These are phyloP conservation scores for Hylaeus anthracinus DNA, from an alignment of 1,140 invertebrate genomes.

Conservation along the genomic window DNA sequence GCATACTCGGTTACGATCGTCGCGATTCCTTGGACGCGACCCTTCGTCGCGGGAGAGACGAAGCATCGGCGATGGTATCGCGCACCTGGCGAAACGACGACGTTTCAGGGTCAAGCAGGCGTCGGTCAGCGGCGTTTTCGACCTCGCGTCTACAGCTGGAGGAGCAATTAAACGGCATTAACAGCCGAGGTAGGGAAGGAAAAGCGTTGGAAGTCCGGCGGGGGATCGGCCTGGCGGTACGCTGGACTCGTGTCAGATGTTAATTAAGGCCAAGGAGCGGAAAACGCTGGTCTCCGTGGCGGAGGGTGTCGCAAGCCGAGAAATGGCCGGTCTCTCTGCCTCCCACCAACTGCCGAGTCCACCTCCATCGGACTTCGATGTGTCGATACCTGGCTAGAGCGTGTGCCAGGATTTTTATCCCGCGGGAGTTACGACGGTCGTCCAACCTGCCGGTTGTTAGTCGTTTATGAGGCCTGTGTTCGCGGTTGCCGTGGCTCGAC, in stretches of 20 bases:
- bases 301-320: conserved; percentile 74
- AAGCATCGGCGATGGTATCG: conserved; percentile 43
- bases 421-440: conserved; percentile 70
- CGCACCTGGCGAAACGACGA: conserved; percentile 57
- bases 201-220: conserved; percentile 66
- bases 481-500: conserved; percentile 45
- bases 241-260: conserved; percentile 77
- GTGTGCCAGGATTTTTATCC: conserved; percentile 75
- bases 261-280: conserved; percentile 80
- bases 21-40: not conserved
- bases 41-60: conserved; percentile 27
- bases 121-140: conserved; percentile 52
- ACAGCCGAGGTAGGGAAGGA: conserved; percentile 35
- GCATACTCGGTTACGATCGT: not conserved
- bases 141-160: conserved; percentile 57
- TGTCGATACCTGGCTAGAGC: conserved; percentile 54
- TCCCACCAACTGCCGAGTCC: not conserved
- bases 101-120: conserved; percentile 62
- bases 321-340: conserved; percentile 59
- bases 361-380: conserved; percentile 23
- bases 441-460: conserved; percentile 70
- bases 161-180: conserved; percentile 61
- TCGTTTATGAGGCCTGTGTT: conserved; percentile 67
- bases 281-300: conserved; percentile 71
- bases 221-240: conserved; percentile 61